A percentile compares a stretch with the other conserved stretches of the same genome.
Evolutionary conservation across 2,797 vertebrate genomes (phyloP).

Genomic region (Fistularia commersonii): DNA sequence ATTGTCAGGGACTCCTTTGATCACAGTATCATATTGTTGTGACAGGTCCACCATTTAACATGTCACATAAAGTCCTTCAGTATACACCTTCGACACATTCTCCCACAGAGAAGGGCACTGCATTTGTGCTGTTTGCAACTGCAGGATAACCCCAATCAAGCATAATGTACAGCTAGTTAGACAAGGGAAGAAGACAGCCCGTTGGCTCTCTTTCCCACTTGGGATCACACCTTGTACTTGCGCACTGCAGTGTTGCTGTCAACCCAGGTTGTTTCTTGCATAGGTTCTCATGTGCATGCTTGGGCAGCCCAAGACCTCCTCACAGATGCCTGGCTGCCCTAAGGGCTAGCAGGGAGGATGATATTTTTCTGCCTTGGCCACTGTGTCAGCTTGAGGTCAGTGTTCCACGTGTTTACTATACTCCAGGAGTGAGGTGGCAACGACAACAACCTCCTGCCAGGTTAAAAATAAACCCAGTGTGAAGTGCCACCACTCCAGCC

Average conservation of each 20-base stretch:
- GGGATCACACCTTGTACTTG: constrained; percentile 65
- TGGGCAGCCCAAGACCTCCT: constrained; percentile 50
- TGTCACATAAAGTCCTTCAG: constrained; percentile 69
- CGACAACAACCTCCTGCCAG: constrained; percentile 53
- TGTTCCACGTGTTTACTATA: constrained; percentile 51
- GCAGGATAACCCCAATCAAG: constrained; percentile 39
- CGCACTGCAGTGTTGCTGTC: constrained; percentile 49
- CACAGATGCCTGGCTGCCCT: constrained; percentile 40
- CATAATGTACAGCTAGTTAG: constrained; percentile 45
- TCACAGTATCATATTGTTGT: constrained; percentile 71
- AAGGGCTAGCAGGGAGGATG: constrained; percentile 22
- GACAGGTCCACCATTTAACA: constrained; percentile 65
- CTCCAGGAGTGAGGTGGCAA: constrained; percentile 32
- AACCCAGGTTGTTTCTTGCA: constrained; percentile 67
- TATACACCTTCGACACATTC: constrained; percentile 39
- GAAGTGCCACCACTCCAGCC: constrained; percentile 46
- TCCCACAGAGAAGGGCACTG: constrained; percentile 31
- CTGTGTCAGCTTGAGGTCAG: constrained; percentile 71
- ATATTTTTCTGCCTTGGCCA: constrained; percentile 49
- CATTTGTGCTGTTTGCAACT: constrained; percentile 41
- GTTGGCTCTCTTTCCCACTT: constrained; percentile 44
- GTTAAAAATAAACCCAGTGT: constrained; percentile 74
- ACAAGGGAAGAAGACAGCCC: constrained; percentile 37
- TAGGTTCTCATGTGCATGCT: constrained; percentile 59
- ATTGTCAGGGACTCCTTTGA: constrained; percentile 69